Base-by-base conservation (phyloP, 2,797 vertebrate species). In the Masticophis lateralis region DNA sequence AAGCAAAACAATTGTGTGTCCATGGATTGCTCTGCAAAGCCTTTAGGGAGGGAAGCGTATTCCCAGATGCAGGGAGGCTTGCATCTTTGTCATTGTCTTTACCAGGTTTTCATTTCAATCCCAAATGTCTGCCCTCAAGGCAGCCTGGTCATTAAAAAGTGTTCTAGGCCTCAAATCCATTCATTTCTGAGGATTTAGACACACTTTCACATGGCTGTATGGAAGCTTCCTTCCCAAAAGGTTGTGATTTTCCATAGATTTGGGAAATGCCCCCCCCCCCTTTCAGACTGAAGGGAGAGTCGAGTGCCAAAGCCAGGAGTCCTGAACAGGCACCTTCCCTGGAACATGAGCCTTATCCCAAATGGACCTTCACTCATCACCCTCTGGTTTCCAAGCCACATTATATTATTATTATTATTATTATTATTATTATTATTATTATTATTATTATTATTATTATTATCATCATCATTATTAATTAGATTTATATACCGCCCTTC, bases 371-470 rank as follows among this genome's bases (percentile, higher is more conserved):
- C 87, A 16, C 95, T 95, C 97, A 95, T 87, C 56, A 92, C 95
- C 60, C 32, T 60, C 83, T 91, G 96, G 98, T 99, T 99, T 98
- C 98, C 98, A 98, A 97, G 98, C 98, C 95, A 95, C 97, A n/a
- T n/a, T n/a, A n/a, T n/a, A n/a, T n/a, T n/a, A n/a, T n/a, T n/a
- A n/a, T n/a, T n/a, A n/a, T n/a, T n/a, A n/a, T n/a, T n/a, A n/a
- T n/a, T n/a, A n/a, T n/a, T n/a, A n/a, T n/a, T n/a, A n/a, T n/a
- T n/a, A n/a, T n/a, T n/a, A n/a, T n/a, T n/a, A n/a, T n/a, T n/a
- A n/a, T n/a, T n/a, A n/a, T n/a, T n/a, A n/a, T n/a, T n/a, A n/a
- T n/a, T n/a, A n/a, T n/a, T n/a, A n/a, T n/a, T n/a, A n/a, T n/a
- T n/a, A n/a, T n/a, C n/a, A n/a, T n/a, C n/a, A n/a, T n/a, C n/a